Evolutionary conservation across 2,797 vertebrate species (phyloP), one percentile per base, ranked within the genome.

Genomic region (Lagorchestes hirsutus): DNA sequence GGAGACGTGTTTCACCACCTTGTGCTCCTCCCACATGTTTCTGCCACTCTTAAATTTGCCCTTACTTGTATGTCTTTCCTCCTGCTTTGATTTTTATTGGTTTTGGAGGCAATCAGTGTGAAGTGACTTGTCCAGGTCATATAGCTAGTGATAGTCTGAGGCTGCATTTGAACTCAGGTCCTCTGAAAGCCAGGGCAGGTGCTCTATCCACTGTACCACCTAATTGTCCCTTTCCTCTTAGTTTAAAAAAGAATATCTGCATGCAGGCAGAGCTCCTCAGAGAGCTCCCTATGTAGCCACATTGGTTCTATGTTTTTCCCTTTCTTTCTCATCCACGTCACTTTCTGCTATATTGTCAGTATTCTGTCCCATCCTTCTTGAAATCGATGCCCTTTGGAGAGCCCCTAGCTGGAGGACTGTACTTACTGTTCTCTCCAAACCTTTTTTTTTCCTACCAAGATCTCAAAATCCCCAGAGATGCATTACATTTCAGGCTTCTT

Each of bases 101-200:
- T 40, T 82, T 82, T 22, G 18, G n/a, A 82, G n/a, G 18, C 18
- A 74, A 0, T 74, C 31, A 59, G 91, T 54, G 90, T 91, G 34
- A n/a, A 57, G 92, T 55, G 90, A 56, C 29, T 92, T 92, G 34
- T 87, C 93, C 5, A 93, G 55, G 74, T 90, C 93, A 92, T 82
- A 54, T 50, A 91, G 54, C 31, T 52, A 54, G 56, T 91, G 52
- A 31, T 29, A 9, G 4, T 18, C 24, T 9, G 13, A 55, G 18
- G 18, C 54, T 10, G 46, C 24, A 67, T 93, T 46, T 54, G 74
- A 92, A 93, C 40, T 91, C 8, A 3, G 8, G 13, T 90, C 46
- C 54, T 18, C 27, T 3, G 54, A 24, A 16, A 55, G 56, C 87
- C 46, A 14, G 57, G 62, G 54, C 55, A 31, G 14, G 28, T 92